Conservation (phyloP, 2,888 invertebrate species). For the Pristionchus maxplancki region DNA sequence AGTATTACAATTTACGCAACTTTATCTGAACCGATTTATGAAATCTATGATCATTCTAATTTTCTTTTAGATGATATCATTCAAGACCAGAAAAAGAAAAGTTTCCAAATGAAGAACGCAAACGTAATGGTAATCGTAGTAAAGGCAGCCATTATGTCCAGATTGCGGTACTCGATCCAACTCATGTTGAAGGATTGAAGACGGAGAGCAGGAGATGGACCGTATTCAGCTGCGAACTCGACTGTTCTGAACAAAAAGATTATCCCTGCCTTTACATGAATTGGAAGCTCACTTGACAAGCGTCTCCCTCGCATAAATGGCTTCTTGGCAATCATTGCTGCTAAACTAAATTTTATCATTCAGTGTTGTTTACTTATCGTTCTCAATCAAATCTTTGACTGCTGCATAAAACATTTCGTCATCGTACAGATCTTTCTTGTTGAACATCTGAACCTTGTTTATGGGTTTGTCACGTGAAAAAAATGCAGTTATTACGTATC, state of each 20-base stretch:
- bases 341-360: too few relatives aligned
- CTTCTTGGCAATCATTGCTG: conserved; percentile 11
- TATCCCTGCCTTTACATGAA: not conserved
- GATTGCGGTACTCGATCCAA: conserved; percentile 24
- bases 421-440: not conserved
- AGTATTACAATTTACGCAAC: too few relatives aligned
- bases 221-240: conserved; percentile 17
- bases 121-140: not conserved
- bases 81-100: not conserved
- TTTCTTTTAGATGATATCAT: not conserved
- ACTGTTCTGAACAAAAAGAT: not conserved
- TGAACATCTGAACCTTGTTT: conserved; percentile 12
- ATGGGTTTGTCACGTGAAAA: too few relatives aligned
- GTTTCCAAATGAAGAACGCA: not conserved
- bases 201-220: conserved; percentile 20
- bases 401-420: not conserved
- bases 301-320: not conserved
- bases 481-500: too few relatives aligned
- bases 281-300: not conserved
- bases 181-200: not conserved
- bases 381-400: not conserved
- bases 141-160: not conserved
- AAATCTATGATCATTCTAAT: not conserved
- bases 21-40: not conserved
- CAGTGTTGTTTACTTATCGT: not conserved